Evolutionary conservation across 37 sponge, comb jelly and placozoan species (phyloP).

Genomic region (Trichoplax adhaerens): DNA sequence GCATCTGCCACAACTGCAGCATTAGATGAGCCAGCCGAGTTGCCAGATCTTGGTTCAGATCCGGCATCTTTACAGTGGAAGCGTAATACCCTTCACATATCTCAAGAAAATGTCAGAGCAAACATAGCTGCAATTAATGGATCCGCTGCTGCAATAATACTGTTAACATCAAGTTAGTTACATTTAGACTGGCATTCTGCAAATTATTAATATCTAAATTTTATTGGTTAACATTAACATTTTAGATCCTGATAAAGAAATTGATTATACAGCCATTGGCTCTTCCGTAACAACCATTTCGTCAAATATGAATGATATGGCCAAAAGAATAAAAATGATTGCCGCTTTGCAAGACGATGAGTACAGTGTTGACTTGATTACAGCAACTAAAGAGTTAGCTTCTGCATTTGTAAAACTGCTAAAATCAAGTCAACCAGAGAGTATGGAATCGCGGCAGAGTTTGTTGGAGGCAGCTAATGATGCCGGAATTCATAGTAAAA

Average conservation of each 20-base stretch:
- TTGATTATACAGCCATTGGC: constrained; percentile 85
- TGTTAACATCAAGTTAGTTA: constrained; percentile 40
- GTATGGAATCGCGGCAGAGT: not conserved
- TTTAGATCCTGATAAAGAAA: constrained; percentile 48
- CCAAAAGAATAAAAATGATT: not conserved
- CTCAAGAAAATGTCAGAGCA: constrained; percentile 75
- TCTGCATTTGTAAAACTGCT: constrained; percentile 7
- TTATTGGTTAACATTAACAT: constrained; percentile 3
- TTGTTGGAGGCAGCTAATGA: constrained; percentile 61
- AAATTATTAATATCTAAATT: not conserved
- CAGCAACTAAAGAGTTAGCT: constrained; percentile 7
- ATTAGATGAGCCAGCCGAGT: constrained; percentile 16
- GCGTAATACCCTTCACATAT: constrained; percentile 70
- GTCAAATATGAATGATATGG: no score
- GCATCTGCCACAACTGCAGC: no score
- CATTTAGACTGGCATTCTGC: not conserved
- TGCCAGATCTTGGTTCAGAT: constrained; percentile 24
- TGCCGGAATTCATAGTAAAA: no score
- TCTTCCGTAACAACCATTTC: constrained; percentile 79
- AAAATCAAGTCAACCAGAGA: constrained; percentile 4
- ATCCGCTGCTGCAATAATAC: constrained; percentile 59
- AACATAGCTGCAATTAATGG: constrained; percentile 84
- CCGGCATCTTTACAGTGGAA: constrained; percentile 59
- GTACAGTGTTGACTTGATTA: constrained; percentile 3
- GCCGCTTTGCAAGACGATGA: constrained; percentile 4